A percentile compares a stretch with the other conserved stretches of the same genome.
Conservation (phyloP, 2,888 invertebrate species). For the Hemaris fuciformis region DNA sequence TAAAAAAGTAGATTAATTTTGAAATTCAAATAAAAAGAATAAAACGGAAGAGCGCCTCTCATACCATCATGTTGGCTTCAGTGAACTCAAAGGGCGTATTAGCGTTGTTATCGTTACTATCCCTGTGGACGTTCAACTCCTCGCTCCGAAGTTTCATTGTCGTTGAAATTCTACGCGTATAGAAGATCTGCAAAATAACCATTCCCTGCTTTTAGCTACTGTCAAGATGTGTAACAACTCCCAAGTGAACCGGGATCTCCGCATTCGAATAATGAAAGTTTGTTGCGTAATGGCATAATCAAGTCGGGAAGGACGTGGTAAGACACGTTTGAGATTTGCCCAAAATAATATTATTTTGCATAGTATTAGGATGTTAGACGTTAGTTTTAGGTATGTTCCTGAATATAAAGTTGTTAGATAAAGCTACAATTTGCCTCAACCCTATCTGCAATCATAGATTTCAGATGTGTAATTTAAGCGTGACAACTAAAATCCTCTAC, state of each 20-base stretch:
- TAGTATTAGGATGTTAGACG: not conserved
- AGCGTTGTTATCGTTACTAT: conserved; percentile 53
- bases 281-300: conserved; percentile 5
- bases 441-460: not conserved
- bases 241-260: not conserved
- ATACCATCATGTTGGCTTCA: conserved; percentile 62
- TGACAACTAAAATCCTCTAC: no score
- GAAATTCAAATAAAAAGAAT: not conserved
- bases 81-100: conserved; percentile 63
- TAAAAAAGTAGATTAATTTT: not conserved
- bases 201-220: not conserved
- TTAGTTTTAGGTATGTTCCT: not conserved
- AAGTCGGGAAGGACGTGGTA: not conserved
- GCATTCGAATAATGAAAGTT: conserved; percentile 5
- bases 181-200: conserved; percentile 28
- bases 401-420: not conserved
- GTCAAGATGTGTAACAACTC: not conserved
- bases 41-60: not conserved
- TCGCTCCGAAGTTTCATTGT: conserved; percentile 45
- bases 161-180: conserved; percentile 40
- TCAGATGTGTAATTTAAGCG: not conserved
- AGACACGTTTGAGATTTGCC: not conserved
- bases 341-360: not conserved
- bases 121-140: conserved; percentile 58
- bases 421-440: not conserved